A percentile compares a stretch with the other conserved stretches of the same genome.
These are phyloP conservation scores for Burhinus oedicnemus DNA, from an alignment of 2,113 vertebrate species.

Conservation along the genomic window DNA sequence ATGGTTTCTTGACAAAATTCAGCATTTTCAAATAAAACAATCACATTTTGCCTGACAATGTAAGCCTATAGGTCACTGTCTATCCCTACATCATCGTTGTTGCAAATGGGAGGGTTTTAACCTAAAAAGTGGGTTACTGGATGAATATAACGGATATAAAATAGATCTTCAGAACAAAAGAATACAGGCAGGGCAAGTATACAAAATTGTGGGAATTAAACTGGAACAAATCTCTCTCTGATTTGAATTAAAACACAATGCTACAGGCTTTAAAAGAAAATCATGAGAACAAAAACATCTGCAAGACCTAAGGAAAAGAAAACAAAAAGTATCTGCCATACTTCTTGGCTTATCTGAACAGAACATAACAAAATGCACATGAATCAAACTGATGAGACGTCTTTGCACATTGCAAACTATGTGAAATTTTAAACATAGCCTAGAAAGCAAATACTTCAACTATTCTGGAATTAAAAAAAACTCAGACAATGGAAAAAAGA, in stretches of 20 bases:
- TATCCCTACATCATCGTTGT: neutral
- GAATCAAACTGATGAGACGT: neutral
- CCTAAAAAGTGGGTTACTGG: neutral
- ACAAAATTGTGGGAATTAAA: neutral
- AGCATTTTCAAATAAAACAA: neutral
- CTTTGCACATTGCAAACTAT: neutral
- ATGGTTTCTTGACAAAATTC: neutral
- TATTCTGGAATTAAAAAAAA: neutral
- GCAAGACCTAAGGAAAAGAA: neutral
- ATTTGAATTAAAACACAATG: neutral
- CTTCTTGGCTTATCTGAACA: neutral
- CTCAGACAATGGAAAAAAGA: neutral
- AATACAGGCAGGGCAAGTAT: neutral
- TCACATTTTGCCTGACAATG: neutral
- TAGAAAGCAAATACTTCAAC: neutral
- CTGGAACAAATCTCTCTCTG: neutral
- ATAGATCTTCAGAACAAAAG: neutral
- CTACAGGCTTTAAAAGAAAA: neutral
- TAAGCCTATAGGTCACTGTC: neutral
- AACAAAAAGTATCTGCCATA: neutral
- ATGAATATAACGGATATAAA: neutral
- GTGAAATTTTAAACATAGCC: neutral
- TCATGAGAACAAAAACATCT: neutral
- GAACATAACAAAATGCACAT: neutral
- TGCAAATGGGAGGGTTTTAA: neutral